phyloP scores from a whole-genome alignment of 2,113 vertebrate genomes.

The Seriola aureovittata region DNA sequence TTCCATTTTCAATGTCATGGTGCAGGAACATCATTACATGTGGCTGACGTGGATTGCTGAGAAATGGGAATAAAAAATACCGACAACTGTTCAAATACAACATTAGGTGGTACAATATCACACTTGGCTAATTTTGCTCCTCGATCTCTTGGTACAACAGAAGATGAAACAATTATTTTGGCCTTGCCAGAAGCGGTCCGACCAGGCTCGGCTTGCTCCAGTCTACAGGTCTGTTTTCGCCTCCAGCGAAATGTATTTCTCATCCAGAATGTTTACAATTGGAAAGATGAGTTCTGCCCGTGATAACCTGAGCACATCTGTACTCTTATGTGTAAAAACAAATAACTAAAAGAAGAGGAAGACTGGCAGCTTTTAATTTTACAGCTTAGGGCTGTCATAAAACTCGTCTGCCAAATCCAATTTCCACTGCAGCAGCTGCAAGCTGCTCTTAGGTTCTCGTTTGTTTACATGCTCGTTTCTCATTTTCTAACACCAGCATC shows the following conservation, averaged over 20 bases:
- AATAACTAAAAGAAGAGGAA: constrained; percentile 22
- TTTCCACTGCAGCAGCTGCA: constrained; percentile 52
- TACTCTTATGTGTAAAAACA: constrained; percentile 6
- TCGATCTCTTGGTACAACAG: constrained; percentile 24
- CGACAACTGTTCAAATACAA: constrained; percentile 36
- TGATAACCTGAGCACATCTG: constrained; percentile 42
- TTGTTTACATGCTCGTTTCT: constrained; percentile 44
- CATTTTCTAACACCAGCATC: constrained; percentile 28
- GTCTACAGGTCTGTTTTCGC: constrained; percentile 49
- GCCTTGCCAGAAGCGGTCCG: constrained; percentile 56
- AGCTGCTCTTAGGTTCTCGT: constrained; percentile 37
- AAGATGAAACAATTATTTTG: constrained; percentile 68
- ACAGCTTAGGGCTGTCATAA: constrained; percentile 30
- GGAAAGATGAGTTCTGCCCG: constrained; percentile 27
- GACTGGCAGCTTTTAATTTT: constrained; percentile 64
- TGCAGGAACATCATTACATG: constrained; percentile 45
- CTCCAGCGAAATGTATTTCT: constrained; percentile 42
- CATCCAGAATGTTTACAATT: constrained; percentile 52
- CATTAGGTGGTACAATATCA: constrained; percentile 54
- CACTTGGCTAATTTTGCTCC: constrained; percentile 62
- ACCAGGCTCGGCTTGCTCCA: constrained; percentile 22
- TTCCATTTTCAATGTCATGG: constrained; percentile 44
- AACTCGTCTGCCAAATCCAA: constrained; percentile 63
- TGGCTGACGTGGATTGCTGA: constrained; percentile 28
- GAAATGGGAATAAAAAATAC: constrained; percentile 40